A percentile compares a stretch with the other conserved stretches of the same genome.
Conservation (phyloP, 2,113 vertebrate genomes). For the Cervus canadensis region DNA sequence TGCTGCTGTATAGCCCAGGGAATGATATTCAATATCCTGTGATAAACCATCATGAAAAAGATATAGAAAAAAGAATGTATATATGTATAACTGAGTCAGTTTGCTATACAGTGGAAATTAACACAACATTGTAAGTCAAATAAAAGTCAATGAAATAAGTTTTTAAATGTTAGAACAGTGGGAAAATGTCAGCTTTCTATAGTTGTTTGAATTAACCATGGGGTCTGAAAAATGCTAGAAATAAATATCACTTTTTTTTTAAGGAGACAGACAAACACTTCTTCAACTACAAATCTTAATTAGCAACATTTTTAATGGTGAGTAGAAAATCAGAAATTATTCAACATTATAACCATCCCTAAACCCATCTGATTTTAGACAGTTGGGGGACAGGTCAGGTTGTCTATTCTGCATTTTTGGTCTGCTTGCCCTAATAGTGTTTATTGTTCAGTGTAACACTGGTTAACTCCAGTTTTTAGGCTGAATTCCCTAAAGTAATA, state of each 20-base stretch:
- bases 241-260: background rate
- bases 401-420: background rate
- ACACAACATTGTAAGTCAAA: background rate
- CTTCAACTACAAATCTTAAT: background rate
- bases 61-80: background rate
- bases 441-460: background rate
- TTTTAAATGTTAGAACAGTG: background rate
- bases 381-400: background rate
- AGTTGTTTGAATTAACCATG: background rate
- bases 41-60: background rate
- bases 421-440: background rate
- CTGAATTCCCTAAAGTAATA: background rate
- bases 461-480: background rate
- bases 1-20: background rate
- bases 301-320: background rate
- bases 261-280: background rate
- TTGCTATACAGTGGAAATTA: background rate
- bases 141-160: background rate
- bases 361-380: background rate
- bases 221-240: background rate
- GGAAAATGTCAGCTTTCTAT: background rate
- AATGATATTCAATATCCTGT: background rate
- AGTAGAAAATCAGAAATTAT: background rate
- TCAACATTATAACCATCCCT: background rate
- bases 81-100: background rate